Percentiles rank a stretch among this genome's conserved stretches.
Evolutionary conservation across 2,888 invertebrate species (phyloP).

Genomic region (Ditula angustiorana): DNA sequence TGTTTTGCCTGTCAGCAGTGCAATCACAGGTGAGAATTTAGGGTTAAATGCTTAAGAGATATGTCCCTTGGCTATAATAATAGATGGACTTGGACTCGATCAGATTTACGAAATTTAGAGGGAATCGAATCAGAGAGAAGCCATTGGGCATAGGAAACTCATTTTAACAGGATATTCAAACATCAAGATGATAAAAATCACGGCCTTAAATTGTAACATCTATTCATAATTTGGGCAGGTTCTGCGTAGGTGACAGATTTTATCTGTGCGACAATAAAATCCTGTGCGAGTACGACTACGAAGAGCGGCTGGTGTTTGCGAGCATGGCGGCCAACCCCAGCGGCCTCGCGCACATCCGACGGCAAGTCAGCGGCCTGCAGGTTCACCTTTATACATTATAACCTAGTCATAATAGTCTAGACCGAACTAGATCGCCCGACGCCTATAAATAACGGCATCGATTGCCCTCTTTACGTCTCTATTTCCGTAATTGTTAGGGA

Average conservation of each 20-base stretch:
- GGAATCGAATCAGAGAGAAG: too few relatives aligned
- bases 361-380: conserved; percentile 91
- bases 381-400: conserved; percentile 55
- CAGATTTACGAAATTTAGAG: too few relatives aligned
- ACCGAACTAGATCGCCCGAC: conserved; percentile 43
- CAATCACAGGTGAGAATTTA: conserved; percentile 91
- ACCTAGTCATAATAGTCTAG: conserved; percentile 50
- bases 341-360: conserved; percentile 93
- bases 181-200: too few relatives aligned
- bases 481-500: conserved; percentile 14
- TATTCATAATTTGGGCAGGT: conserved; percentile 87
- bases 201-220: too few relatives aligned
- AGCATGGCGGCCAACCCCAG: conserved; percentile 95
- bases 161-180: too few relatives aligned
- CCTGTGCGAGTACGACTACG: conserved; percentile 97
- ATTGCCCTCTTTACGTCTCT: conserved; percentile 28
- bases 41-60: background rate
- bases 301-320: conserved; percentile 95
- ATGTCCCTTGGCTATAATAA: background rate
- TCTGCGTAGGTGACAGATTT: conserved; percentile 97
- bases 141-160: too few relatives aligned
- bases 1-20: conserved; percentile 98
- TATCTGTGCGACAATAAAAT: conserved; percentile 97
- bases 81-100: background rate
- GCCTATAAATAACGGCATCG: conserved; percentile 40